phyloP scores from a whole-genome alignment of 2,797 vertebrate species.

The Scomberomorus guttatus region DNA sequence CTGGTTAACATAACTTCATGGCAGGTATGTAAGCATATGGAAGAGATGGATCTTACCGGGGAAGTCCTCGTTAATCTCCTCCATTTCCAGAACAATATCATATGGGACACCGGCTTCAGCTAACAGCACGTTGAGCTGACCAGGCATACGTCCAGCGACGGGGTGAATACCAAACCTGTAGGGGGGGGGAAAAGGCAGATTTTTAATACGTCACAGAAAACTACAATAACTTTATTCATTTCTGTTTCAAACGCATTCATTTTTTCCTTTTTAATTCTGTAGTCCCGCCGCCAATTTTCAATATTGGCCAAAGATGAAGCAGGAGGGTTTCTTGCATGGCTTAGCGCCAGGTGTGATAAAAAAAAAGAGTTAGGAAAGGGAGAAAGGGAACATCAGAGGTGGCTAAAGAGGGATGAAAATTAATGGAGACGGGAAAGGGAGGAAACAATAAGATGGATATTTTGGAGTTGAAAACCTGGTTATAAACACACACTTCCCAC shows the following conservation, averaged over 20 bases:
- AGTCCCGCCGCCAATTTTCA: too few species aligned
- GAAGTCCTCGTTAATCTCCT: conserved; percentile 90
- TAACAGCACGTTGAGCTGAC: conserved; percentile 88
- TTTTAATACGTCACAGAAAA: not conserved
- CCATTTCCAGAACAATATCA: conserved; percentile 89
- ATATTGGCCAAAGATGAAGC: too few species aligned
- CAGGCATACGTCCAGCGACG: conserved; percentile 88
- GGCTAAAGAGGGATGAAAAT: not conserved
- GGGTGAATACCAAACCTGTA: conserved; percentile 89
- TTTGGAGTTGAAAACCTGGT: conserved; percentile 38
- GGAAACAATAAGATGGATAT: conserved; percentile 23
- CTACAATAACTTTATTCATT: too few species aligned
- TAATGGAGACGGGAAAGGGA: not conserved
- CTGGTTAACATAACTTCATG: not conserved
- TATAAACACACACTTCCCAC: conserved; percentile 24
- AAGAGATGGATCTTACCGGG: conserved; percentile 72
- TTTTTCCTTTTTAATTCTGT: too few species aligned
- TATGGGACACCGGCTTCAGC: conserved; percentile 89
- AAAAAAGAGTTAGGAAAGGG: not conserved
- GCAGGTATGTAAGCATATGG: not conserved
- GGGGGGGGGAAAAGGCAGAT: conserved; percentile 17
- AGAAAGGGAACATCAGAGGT: conserved; percentile 4
- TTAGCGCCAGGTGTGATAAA: too few species aligned
- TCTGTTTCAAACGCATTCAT: too few species aligned
- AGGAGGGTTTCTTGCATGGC: too few species aligned